Base-by-base conservation (phyloP, 2,888 invertebrate genomes). In the Brachyptera risi region DNA sequence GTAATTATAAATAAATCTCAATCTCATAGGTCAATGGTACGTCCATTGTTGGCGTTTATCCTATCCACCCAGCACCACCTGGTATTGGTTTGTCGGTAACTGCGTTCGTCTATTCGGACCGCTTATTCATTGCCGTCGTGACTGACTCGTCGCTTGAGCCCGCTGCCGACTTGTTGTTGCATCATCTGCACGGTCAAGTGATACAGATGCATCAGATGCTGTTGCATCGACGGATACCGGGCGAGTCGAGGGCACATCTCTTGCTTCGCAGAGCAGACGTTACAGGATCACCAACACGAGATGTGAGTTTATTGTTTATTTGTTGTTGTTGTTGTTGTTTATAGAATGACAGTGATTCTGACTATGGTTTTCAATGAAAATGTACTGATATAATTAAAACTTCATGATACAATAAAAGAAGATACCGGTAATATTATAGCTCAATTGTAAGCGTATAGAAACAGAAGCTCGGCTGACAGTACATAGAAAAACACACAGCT, bases 51-150 rank as follows among this genome's bases (percentile, higher is more conserved):
- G 71, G 71, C 17, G 70, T 75, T 57, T 73, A 73, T 63, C 71
- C 73, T n/a, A 67, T 79, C 72, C 72, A 78, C 65, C 79, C 80
- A 1, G 76, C 79, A 3, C 72, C 76, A 27, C 73, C 75, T 17
- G 71, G 74, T 23, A 73, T 79, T 49, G 76, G 78, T 7, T 70
- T 80, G 26, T 75, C 78, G 1, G 73, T 80, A 35, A 78, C 80
- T 7, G 76, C 79, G 61, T 73, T 80, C 65, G 78, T 78, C 38
- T 81, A 81, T 68, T 77, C 76, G 11, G 78, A 80, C 66, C 75
- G 76, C 66, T 71, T 81, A 40, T 76, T 76, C 63, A 71, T 81
- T 65, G 73, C 78, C 11, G 77, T 80, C 27, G 73, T 77, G n/a
- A 73, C 79, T 1, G 70, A 71, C 58, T 64, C 64, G 42, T 66